Evolutionary conservation across 2,797 vertebrate species (phyloP), one percentile per base, ranked within the genome.

Genomic region (Dendrocincla fuliginosa): DNA sequence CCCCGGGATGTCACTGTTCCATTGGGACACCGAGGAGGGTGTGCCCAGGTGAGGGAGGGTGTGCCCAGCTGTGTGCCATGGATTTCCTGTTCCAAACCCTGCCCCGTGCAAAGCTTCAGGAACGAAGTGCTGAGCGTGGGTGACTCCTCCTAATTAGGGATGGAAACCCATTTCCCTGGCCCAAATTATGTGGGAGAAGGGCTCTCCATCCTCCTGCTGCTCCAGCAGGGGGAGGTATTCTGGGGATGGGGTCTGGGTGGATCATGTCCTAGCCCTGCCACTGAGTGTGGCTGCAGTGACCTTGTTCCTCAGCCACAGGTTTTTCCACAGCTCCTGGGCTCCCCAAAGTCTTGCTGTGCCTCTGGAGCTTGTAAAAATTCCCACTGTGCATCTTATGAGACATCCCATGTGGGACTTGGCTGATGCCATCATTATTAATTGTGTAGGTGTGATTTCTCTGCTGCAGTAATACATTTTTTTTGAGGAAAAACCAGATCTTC

Each of bases 261-360:
- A 19, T 42, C 2, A 0, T 4, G 4, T 63, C 35, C 63, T 30
- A 1, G 2, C 25, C 20, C 56, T 41, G 28, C 27, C 35, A 9
- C 61, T 3, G 24, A 22, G 32, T 0, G 0, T 11, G 33, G 15
- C 64, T 59, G 59, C 19, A 32, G 14, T 4, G 52, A 7, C 14
- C 32, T 17, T 23, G 14, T 4, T 17, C 63, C 24, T 15, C 65
- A 52, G 6, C 24, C 35, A 4, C 6, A 11, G 15, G 7, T 30
- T 86, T 39, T 35, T 11, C 50, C 6, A 3, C 33, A 13, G 5
- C 27, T 67, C 41, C 60, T 20, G 37, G 12, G 37, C 25, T 69
- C 59, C 63, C 60, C 44, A 41, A 30, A 74, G 47, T 0, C 16
- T 23, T 69, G 5, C 14, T 55, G 18, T 63, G 75, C n/a, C 49